These are phyloP conservation scores for Diceros bicornis DNA, from an alignment of 2,797 vertebrate species.

Conservation along the genomic window DNA sequence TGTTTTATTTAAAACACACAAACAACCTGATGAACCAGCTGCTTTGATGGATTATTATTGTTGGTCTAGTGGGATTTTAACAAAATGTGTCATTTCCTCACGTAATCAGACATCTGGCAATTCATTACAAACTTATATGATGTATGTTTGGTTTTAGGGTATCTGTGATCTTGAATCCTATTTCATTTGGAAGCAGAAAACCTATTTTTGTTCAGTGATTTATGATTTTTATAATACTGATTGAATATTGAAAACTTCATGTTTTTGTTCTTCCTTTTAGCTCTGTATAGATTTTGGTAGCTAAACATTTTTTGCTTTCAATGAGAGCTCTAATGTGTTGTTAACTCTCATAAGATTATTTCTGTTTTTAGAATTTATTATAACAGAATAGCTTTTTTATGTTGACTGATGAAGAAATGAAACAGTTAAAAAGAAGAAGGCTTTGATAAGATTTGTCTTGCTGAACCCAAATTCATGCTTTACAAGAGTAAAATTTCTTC, in stretches of 20 bases:
- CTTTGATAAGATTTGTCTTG: background rate
- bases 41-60: conserved; percentile 77
- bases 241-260: conserved; percentile 50
- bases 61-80: conserved; percentile 73
- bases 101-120: conserved; percentile 68
- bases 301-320: conserved; percentile 63
- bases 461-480: background rate
- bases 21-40: conserved; percentile 26
- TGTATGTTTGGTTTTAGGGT: conserved; percentile 67
- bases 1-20: conserved; percentile 74
- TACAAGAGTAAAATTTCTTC: background rate
- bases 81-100: conserved; percentile 70
- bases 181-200: conserved; percentile 73
- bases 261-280: conserved; percentile 53
- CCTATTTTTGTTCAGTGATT: conserved; percentile 68
- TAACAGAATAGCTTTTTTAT: conserved; percentile 33
- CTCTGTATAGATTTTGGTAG: conserved; percentile 50
- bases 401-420: conserved; percentile 44
- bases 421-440: background rate
- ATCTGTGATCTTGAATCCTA: conserved; percentile 51
- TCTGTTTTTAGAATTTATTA: conserved; percentile 50
- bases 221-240: conserved; percentile 67
- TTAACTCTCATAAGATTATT: conserved; percentile 7
- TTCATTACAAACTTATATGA: conserved; percentile 73
- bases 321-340: conserved; percentile 23